Conservation (phyloP, 1,140 invertebrate genomes). For the Chrysomallon squamiferum region DNA sequence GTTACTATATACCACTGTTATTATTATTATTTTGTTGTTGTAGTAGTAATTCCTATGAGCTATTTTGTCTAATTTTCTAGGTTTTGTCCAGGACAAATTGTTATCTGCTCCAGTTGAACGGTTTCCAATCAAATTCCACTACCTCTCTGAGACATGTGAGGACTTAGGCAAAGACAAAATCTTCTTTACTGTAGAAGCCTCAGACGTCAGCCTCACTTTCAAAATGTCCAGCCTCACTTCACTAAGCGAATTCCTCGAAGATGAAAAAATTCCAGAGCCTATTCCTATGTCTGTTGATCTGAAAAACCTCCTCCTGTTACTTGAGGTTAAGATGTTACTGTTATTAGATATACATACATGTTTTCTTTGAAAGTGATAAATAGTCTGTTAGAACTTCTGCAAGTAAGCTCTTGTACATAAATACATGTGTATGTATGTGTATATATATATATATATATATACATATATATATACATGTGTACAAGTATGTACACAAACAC, state of each 20-base stretch:
- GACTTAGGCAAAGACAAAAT: constrained; percentile 23
- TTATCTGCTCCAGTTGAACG: background rate
- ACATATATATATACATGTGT: too few relatives aligned
- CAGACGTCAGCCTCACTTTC: constrained; percentile 63
- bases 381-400: too few relatives aligned
- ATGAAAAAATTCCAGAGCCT: constrained; percentile 80
- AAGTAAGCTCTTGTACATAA: too few relatives aligned
- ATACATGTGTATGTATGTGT: too few relatives aligned
- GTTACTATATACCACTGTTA: too few relatives aligned
- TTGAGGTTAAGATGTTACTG: constrained; percentile 43
- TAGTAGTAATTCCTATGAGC: too few relatives aligned
- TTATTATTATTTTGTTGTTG: too few relatives aligned
- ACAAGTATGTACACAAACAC: too few relatives aligned
- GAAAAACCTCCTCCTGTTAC: constrained; percentile 38
- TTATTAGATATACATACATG: constrained; percentile 54
- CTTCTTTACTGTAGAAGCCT: constrained; percentile 23
- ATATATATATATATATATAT: too few relatives aligned
- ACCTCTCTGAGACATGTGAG: background rate
- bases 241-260: constrained; percentile 81
- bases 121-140: background rate
- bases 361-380: background rate
- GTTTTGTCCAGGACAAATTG: too few relatives aligned
- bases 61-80: too few relatives aligned
- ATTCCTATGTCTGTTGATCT: constrained; percentile 77
- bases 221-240: constrained; percentile 82